A percentile compares a stretch with the other conserved stretches of the same genome.
Evolutionary conservation across 2,888 invertebrate genomes (phyloP).

Genomic region (Mellilla xanthometata): DNA sequence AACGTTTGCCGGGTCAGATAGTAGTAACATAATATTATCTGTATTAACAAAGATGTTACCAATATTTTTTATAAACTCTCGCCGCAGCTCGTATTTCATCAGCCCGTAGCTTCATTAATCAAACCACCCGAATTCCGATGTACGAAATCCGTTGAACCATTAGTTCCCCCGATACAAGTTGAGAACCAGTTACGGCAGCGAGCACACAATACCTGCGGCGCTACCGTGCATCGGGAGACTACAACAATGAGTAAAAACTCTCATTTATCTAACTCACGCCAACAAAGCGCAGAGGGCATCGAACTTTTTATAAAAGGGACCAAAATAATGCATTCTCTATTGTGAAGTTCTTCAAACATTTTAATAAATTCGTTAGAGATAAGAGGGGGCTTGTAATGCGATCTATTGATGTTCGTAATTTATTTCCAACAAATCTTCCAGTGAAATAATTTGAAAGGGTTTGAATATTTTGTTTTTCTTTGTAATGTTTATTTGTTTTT

Average conservation of each 20-base stretch:
- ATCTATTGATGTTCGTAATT: slow-evolving; percentile 52
- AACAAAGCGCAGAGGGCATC: slow-evolving; percentile 33
- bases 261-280: slow-evolving; percentile 52
- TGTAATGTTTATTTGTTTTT: no score
- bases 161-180: slow-evolving; percentile 17
- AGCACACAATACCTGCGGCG: slow-evolving; percentile 29
- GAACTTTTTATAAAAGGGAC: slow-evolving; percentile 31
- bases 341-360: slow-evolving; percentile 30
- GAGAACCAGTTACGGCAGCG: slow-evolving; percentile 21
- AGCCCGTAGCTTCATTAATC: not conserved
- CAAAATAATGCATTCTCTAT: slow-evolving; percentile 37
- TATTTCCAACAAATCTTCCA: slow-evolving; percentile 57
- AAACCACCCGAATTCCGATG: not conserved
- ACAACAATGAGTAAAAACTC: slow-evolving; percentile 40
- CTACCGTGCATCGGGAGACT: slow-evolving; percentile 18
- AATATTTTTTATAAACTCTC: no score
- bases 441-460: slow-evolving; percentile 10
- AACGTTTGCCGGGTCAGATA: no score
- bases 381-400: slow-evolving; percentile 41
- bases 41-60: no score
- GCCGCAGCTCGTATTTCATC: not conserved
- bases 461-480: not conserved
- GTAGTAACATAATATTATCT: no score
- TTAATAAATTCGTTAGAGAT: slow-evolving; percentile 30
- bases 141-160: slow-evolving; percentile 22